Evolutionary conservation across 2,888 invertebrate genomes (phyloP).

Genomic region (Lasioglossum pauxillum): DNA sequence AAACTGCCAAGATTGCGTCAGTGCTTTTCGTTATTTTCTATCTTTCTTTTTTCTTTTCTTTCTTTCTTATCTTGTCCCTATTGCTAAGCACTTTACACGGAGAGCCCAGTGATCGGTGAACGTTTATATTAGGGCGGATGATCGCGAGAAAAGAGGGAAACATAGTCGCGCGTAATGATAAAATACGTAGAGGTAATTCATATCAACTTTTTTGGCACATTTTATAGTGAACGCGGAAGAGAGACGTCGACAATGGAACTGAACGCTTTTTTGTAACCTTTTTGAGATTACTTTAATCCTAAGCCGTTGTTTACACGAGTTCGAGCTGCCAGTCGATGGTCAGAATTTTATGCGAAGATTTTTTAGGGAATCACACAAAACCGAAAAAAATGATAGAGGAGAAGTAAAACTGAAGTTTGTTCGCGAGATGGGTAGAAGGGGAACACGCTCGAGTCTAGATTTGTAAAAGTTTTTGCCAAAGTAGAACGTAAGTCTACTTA

Average conservation of each 20-base stretch:
- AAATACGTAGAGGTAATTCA: conserved; percentile 51
- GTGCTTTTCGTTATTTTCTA: conserved; percentile 41
- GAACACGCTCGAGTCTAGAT: conserved; percentile 65
- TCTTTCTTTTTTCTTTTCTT: conserved; percentile 31
- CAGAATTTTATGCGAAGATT: conserved; percentile 68
- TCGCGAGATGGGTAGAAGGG: not conserved
- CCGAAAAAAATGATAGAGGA: conserved; percentile 37
- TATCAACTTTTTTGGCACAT: conserved; percentile 70
- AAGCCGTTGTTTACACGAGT: conserved; percentile 54
- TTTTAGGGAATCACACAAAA: conserved; percentile 49
- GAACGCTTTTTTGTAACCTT: conserved; percentile 70
- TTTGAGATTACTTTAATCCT: conserved; percentile 76
- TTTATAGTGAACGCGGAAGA: conserved; percentile 59
- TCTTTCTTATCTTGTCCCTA: not conserved
- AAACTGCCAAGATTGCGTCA: conserved; percentile 73
- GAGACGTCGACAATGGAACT: conserved; percentile 61
- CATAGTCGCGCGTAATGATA: conserved; percentile 10
- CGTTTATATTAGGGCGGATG: conserved; percentile 15
- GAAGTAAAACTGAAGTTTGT: conserved; percentile 3
- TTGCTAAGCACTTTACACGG: conserved; percentile 34
- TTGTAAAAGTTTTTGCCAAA: conserved; percentile 78
- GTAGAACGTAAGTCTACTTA: conserved; percentile 79
- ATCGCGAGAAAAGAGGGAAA: not conserved
- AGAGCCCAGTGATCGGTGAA: conserved; percentile 52
- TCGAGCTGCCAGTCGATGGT: conserved; percentile 67